A percentile compares a stretch with the other conserved stretches of the same genome.
phyloP scores from a whole-genome alignment of 2,113 vertebrate species.

The Helogale parvula region DNA sequence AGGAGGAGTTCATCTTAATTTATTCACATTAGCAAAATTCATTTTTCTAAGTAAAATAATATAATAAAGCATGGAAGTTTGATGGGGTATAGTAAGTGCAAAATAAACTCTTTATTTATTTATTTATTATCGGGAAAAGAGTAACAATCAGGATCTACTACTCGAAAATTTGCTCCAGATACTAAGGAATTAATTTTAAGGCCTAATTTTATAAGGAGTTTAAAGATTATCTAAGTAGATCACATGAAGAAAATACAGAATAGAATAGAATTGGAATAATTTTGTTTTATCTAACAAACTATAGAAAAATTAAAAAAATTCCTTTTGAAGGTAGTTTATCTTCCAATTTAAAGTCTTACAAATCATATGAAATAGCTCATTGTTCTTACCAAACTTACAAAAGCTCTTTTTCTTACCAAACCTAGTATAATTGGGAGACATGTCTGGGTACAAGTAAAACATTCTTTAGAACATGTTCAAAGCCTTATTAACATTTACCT shows the following conservation, averaged over 20 bases:
- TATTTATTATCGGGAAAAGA: not conserved
- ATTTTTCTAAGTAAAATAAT: not conserved
- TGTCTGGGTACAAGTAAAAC: not conserved
- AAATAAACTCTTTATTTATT: not conserved
- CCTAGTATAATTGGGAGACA: not conserved
- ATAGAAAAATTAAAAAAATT: not conserved
- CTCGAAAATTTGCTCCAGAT: not conserved
- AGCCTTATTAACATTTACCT: slow-evolving; percentile 18
- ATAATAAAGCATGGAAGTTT: not conserved
- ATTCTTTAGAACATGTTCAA: not conserved
- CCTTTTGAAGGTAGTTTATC: not conserved
- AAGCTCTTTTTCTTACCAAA: not conserved
- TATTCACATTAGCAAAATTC: not conserved
- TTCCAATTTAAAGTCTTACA: not conserved
- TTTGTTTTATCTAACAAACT: not conserved
- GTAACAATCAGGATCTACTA: not conserved
- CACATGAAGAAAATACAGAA: not conserved
- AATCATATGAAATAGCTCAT: not conserved
- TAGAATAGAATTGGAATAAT: not conserved
- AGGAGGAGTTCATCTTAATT: not conserved
- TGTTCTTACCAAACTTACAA: not conserved
- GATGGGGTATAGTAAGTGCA: accelerated
- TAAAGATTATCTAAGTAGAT: not conserved
- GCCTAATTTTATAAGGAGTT: not conserved
- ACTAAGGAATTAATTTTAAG: not conserved